A percentile compares a stretch with the other conserved stretches of the same genome.
Conservation (phyloP, 1,140 invertebrate species). For the Bicyclus anynana region DNA sequence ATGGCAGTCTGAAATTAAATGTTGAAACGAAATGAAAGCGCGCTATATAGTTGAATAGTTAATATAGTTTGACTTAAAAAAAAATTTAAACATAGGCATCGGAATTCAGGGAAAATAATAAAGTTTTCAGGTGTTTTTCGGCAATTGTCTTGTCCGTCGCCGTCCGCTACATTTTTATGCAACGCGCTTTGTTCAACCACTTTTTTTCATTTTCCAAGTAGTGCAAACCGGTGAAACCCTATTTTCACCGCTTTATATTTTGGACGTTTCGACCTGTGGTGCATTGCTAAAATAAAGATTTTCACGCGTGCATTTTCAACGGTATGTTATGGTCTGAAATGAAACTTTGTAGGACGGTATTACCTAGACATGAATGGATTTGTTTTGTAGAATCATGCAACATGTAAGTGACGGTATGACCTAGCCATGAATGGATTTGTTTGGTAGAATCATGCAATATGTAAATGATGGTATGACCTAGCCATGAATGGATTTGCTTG, state of each 20-base stretch:
- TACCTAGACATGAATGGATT: slow-evolving; percentile 4
- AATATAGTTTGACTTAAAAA: too few species aligned
- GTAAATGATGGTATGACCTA: too few species aligned
- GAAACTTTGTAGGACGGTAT: slow-evolving; percentile 15
- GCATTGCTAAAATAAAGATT: slow-evolving; percentile 48
- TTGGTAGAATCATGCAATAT: too few species aligned
- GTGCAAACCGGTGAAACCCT: slow-evolving; percentile 46
- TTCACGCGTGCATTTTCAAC: slow-evolving; percentile 39
- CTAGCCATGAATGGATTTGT: too few species aligned
- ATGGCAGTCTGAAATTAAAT: too few species aligned
- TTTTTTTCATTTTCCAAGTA: slow-evolving; percentile 42
- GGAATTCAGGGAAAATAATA: background rate
- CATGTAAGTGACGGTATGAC: too few species aligned
- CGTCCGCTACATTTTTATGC: slow-evolving; percentile 59
- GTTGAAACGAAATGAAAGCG: too few species aligned
- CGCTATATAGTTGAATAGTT: too few species aligned
- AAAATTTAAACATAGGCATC: too few species aligned
- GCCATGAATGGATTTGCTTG: too few species aligned
- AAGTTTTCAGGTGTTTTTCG: slow-evolving; percentile 24
- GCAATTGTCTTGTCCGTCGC: slow-evolving; percentile 31
- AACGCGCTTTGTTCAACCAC: slow-evolving; percentile 31
- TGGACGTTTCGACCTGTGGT: slow-evolving; percentile 33
- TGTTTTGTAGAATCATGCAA: background rate
- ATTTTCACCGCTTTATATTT: slow-evolving; percentile 55
- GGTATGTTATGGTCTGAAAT: slow-evolving; percentile 22